Base-by-base conservation (phyloP, 2,888 invertebrate genomes). In the Volucella zonaria region DNA sequence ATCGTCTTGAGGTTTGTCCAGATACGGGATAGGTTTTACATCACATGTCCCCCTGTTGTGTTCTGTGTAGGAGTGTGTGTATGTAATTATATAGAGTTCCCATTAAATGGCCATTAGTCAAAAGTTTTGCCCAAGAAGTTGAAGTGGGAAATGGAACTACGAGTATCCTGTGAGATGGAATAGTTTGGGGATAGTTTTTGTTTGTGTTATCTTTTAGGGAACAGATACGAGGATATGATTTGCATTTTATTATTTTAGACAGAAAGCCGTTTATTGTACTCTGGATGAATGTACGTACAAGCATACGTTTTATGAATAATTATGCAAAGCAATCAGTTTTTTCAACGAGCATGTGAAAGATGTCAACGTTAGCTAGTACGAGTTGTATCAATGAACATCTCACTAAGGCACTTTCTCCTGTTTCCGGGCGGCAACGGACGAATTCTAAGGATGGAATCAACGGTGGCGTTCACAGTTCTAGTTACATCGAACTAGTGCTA, bases 101-200 rank as follows among this genome's bases (percentile, higher is more conserved):
- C 76, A 81, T 85, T 85, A 76, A 85, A 81, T 85, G 73, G 85
- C 85, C 80, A 85, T 85, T 85, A 85, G 81, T 85, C 68, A 68
- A 77, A 76, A 85, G 68, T 73, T 76, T 70, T 58, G 31, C 43
- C 6, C 40, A 38, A 10, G 11, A 54, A 47, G 14, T 14, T 38
- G 10, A 38, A 15, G 8, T 3, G 18, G 14, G 23, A 10, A n/a
- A 54, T 31, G 23, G 42, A 38, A 51, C 14, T 15, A 45, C 18
- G 42, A 18, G n/a, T 45, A 14, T 31, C 6, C 40, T 47, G 45
- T 42, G 38, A 8, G 15, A 75, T 58, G 56, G 54, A 71, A 79
- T 78, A 76, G 76, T 85, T 85, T 80, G 66, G 12, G 31, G 67
- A 62, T 66, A 76, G 70, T 76, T 76, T 67, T 79, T 75, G 71